Evolutionary conservation across 2,113 vertebrate genomes (phyloP).

Genomic region (Progne subis): DNA sequence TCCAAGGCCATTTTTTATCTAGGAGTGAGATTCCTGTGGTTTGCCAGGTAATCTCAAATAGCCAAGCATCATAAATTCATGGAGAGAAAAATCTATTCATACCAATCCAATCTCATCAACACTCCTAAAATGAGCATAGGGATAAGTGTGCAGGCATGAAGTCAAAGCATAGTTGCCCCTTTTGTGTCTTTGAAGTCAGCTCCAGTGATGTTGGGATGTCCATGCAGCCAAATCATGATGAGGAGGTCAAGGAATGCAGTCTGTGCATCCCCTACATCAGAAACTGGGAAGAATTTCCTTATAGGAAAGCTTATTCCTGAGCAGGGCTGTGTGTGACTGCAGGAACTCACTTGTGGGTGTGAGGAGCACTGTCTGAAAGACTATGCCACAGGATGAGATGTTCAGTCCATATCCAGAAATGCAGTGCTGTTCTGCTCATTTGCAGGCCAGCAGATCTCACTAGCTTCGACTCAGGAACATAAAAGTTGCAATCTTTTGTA

Average conservation of each 20-base stretch:
- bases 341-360: background rate
- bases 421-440: background rate
- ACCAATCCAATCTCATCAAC: background rate
- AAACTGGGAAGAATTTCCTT: background rate
- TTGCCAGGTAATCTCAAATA: background rate
- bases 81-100: background rate
- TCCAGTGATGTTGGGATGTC: background rate
- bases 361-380: background rate
- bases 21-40: background rate
- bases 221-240: background rate
- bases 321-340: background rate
- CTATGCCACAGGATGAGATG: background rate
- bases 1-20: background rate
- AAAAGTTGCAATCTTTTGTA: background rate
- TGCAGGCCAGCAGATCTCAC: background rate
- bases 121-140: background rate
- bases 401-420: background rate
- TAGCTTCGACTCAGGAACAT: background rate
- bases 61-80: background rate
- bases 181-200: background rate
- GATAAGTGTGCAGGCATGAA: background rate
- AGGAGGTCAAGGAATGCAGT: background rate
- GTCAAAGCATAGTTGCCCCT: background rate
- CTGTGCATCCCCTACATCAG: background rate
- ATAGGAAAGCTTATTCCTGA: background rate